These are phyloP conservation scores for Vireo altiloquus DNA, from an alignment of 2,113 vertebrate species.

Conservation along the genomic window DNA sequence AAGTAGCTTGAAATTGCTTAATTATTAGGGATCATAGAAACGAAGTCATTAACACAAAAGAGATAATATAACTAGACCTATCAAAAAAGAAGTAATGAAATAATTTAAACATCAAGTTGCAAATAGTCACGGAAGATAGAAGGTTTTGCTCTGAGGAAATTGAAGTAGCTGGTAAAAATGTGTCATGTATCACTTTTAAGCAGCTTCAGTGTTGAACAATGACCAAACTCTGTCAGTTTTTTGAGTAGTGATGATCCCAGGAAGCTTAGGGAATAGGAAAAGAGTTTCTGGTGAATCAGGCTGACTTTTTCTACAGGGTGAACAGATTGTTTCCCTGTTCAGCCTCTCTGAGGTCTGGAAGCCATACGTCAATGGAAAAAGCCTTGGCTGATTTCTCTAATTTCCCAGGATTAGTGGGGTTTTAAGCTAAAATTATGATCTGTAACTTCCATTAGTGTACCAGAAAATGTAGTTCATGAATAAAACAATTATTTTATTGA, in stretches of 20 bases:
- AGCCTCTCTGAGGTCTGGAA: slow-evolving; percentile 10
- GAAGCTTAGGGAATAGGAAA: slow-evolving; percentile 36
- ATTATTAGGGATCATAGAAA: neutral
- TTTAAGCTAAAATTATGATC: slow-evolving; percentile 47
- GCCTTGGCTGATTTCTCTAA: slow-evolving; percentile 47
- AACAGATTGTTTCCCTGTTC: slow-evolving; percentile 10
- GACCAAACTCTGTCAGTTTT: slow-evolving; percentile 19
- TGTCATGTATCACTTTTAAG: slow-evolving; percentile 32
- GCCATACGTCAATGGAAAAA: slow-evolving; percentile 56
- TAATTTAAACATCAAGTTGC: neutral
- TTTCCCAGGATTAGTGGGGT: slow-evolving; percentile 48
- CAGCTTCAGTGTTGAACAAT: neutral
- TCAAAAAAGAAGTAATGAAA: neutral
- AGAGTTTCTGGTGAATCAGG: slow-evolving; percentile 5
- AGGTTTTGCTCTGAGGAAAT: neutral
- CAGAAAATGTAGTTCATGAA: neutral
- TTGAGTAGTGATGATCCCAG: slow-evolving; percentile 50
- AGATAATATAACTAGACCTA: neutral
- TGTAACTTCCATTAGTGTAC: slow-evolving; percentile 19
- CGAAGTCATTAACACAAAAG: neutral
- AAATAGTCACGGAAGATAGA: neutral
- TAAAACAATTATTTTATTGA: neutral
- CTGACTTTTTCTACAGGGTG: neutral
- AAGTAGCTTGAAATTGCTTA: neutral
- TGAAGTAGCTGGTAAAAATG: neutral